A percentile compares a stretch with the other conserved stretches of the same genome.
phyloP scores from a whole-genome alignment of 2,797 vertebrate species.

The Carduelis carduelis region DNA sequence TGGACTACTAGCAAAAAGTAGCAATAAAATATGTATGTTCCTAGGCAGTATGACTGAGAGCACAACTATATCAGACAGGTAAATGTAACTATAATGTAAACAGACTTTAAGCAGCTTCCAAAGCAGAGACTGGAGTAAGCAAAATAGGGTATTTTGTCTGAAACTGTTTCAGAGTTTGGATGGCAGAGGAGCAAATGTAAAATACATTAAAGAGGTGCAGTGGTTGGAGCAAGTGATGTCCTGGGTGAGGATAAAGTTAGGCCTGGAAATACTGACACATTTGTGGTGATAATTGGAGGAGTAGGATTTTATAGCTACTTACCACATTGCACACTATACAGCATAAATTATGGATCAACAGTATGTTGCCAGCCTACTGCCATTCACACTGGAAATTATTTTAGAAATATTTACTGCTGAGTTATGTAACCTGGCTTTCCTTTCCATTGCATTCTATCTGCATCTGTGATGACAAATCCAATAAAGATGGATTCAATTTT shows the following conservation, averaged over 20 bases:
- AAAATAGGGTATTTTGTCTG: neutral
- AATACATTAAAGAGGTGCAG: neutral
- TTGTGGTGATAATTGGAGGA: neutral
- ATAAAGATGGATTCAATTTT: slow-evolving; percentile 43
- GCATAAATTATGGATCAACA: neutral
- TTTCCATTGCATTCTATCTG: slow-evolving; percentile 40
- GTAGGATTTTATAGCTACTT: neutral
- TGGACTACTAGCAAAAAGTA: neutral
- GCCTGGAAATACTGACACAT: neutral
- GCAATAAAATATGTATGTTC: neutral
- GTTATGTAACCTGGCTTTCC: slow-evolving; percentile 30
- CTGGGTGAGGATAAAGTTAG: neutral
- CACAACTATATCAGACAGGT: neutral
- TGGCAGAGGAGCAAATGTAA: neutral
- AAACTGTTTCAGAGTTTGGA: neutral
- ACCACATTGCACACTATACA: neutral
- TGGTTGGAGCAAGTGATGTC: neutral
- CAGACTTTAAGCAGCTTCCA: neutral
- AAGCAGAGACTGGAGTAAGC: neutral
- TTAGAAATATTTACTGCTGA: slow-evolving; percentile 33
- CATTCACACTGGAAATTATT: slow-evolving; percentile 14
- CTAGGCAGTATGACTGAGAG: neutral
- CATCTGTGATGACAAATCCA: slow-evolving; percentile 46
- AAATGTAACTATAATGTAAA: neutral
- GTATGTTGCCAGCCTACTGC: neutral